A percentile compares a stretch with the other conserved stretches of the same genome.
These are phyloP conservation scores for Bradypodion ventrale DNA, from an alignment of 2,797 vertebrate species.

Conservation along the genomic window DNA sequence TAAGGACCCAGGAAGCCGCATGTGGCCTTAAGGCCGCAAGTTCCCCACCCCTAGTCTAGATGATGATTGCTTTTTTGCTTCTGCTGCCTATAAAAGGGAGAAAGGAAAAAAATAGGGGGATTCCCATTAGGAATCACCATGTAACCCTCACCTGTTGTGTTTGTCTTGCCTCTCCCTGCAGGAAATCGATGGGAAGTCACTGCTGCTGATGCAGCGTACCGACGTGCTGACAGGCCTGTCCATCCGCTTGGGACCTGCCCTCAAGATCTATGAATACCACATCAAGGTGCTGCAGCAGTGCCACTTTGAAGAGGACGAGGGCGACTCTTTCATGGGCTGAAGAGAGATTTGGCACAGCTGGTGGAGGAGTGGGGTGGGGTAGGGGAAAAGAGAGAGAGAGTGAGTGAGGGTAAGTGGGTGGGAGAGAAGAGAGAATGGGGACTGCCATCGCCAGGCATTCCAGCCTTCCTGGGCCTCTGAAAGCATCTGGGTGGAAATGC, in stretches of 20 bases:
- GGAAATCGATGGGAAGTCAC: slow-evolving; percentile 81
- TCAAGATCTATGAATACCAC: slow-evolving; percentile 93
- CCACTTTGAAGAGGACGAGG: slow-evolving; percentile 86
- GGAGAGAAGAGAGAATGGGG: not conserved
- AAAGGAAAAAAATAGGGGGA: too few species aligned
- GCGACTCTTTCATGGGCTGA: slow-evolving; percentile 79
- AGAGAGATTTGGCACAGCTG: not conserved
- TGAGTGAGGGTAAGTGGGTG: too few species aligned
- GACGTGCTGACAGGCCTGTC: slow-evolving; percentile 91
- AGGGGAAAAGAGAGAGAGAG: not conserved
- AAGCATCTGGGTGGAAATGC: not conserved
- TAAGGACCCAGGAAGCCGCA: too few species aligned
- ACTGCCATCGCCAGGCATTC: slow-evolving; percentile 60
- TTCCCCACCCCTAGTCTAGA: too few species aligned
- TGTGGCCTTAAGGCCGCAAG: too few species aligned
- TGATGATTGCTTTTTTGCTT: too few species aligned
- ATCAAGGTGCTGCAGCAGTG: slow-evolving; percentile 90
- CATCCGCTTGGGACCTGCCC: slow-evolving; percentile 90
- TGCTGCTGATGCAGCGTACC: slow-evolving; percentile 91
- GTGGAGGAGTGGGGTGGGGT: not conserved
- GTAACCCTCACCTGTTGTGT: not conserved
- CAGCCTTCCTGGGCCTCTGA: slow-evolving; percentile 7
- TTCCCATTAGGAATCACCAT: too few species aligned
- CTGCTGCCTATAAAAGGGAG: too few species aligned
- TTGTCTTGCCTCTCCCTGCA: not conserved